These are phyloP conservation scores for Oenanthe oenanthe DNA, from an alignment of 2,113 vertebrate genomes.

Conservation along the genomic window DNA sequence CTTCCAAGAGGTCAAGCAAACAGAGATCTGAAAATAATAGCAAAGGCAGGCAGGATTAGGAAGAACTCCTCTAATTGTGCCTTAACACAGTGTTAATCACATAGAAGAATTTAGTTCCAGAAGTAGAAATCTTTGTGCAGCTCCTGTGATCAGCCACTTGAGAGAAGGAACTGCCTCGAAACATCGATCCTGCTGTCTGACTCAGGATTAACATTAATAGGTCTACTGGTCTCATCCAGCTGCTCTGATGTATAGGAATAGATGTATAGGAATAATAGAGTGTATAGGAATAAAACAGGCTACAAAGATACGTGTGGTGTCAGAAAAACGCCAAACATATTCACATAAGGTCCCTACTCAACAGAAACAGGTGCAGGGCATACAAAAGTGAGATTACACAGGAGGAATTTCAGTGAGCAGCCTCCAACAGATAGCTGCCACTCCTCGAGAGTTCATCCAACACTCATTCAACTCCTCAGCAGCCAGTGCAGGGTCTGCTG, in stretches of 20 bases:
- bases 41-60: conserved; percentile 7
- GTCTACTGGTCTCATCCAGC: background rate
- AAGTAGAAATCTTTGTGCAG: background rate
- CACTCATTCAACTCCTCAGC: background rate
- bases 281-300: background rate
- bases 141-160: background rate
- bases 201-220: background rate
- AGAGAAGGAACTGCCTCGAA: background rate
- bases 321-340: background rate
- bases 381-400: background rate
- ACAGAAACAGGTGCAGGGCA: background rate
- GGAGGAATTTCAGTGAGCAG: background rate
- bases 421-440: background rate
- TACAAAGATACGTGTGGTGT: background rate
- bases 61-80: background rate
- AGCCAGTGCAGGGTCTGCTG: fast-evolving
- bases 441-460: background rate
- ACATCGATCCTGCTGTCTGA: background rate
- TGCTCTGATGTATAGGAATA: background rate
- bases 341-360: background rate
- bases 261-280: too few relatives aligned
- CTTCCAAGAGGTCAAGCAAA: background rate
- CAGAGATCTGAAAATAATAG: conserved; percentile 8
- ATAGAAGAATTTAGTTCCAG: background rate
- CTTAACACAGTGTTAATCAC: background rate